Evolutionary conservation across 2,113 vertebrate species (phyloP).

Genomic region (Siniperca knerii): DNA sequence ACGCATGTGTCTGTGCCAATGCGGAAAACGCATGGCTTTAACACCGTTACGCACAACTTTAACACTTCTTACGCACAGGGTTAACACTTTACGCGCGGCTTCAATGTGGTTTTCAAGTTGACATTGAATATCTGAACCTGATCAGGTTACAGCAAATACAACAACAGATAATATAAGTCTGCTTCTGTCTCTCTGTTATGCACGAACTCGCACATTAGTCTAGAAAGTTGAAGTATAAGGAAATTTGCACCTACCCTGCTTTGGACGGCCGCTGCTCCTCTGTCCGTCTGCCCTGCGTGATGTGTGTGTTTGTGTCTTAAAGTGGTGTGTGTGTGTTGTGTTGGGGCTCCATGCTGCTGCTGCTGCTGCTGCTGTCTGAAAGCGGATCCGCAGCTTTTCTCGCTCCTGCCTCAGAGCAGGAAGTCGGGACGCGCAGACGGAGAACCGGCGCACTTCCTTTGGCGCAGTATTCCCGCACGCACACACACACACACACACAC

Average conservation of each 20-base stretch:
- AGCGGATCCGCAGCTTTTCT: conserved; percentile 89
- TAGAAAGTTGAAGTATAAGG: conserved; percentile 29
- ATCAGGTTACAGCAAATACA: neutral
- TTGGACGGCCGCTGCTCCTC: conserved; percentile 75
- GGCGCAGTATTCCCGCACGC: conserved; percentile 97
- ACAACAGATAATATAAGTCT: neutral
- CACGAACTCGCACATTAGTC: neutral
- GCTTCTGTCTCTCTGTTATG: neutral
- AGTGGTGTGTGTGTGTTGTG: conserved; percentile 86
- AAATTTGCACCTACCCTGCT: conserved; percentile 87
- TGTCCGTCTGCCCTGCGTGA: conserved; percentile 43
- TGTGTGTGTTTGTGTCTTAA: conserved; percentile 74
- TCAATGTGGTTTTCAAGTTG: conserved; percentile 26
- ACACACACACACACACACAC: conserved; percentile 81
- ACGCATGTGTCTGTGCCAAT: conserved; percentile 12
- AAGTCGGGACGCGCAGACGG: conserved; percentile 98
- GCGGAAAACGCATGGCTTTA: neutral
- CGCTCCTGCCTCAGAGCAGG: conserved; percentile 90
- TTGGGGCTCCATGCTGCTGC: conserved; percentile 92
- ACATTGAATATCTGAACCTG: conserved; percentile 3
- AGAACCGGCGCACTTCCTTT: conserved; percentile 99
- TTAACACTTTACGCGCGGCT: conserved; percentile 14
- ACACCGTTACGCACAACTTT: conserved; percentile 55
- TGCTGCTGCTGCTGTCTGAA: conserved; percentile 89
- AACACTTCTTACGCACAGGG: conserved; percentile 55